Evolutionary conservation across 2,113 vertebrate species (phyloP).

Genomic region (Cranoglanis bouderius): DNA sequence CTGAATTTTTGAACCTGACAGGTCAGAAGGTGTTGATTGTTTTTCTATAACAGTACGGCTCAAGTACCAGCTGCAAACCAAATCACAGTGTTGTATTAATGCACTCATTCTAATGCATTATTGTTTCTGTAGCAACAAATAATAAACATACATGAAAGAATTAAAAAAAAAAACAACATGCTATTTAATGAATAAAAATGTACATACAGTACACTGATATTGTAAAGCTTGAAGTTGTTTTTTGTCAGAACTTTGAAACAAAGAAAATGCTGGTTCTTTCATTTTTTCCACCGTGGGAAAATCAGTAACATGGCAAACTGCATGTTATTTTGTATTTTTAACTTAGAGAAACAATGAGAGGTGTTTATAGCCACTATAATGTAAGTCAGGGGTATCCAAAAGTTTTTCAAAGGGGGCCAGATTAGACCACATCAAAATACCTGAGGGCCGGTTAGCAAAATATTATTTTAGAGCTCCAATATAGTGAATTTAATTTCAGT

Average conservation of each 20-base stretch:
- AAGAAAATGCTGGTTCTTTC: neutral
- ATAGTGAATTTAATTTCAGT: neutral
- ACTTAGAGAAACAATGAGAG: neutral
- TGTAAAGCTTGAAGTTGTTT: neutral
- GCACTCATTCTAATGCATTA: neutral
- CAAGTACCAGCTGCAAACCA: neutral
- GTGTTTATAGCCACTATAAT: neutral
- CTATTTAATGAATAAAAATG: neutral
- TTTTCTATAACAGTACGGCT: neutral
- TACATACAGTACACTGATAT: neutral
- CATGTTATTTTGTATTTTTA: neutral
- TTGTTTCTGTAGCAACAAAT: neutral
- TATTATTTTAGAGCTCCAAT: neutral
- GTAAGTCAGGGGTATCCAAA: neutral
- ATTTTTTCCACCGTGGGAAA: neutral
- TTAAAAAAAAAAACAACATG: too few relatives aligned
- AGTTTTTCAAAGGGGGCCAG: neutral
- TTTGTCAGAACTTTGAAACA: neutral
- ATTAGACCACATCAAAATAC: neutral
- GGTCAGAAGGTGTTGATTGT: neutral
- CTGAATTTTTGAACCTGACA: neutral
- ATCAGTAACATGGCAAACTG: neutral
- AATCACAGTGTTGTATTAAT: neutral
- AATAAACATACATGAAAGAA: neutral
- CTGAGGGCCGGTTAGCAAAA: neutral